These are phyloP conservation scores for Mesorhabditis belari DNA, from an alignment of 2,888 invertebrate species.

Conservation along the genomic window DNA sequence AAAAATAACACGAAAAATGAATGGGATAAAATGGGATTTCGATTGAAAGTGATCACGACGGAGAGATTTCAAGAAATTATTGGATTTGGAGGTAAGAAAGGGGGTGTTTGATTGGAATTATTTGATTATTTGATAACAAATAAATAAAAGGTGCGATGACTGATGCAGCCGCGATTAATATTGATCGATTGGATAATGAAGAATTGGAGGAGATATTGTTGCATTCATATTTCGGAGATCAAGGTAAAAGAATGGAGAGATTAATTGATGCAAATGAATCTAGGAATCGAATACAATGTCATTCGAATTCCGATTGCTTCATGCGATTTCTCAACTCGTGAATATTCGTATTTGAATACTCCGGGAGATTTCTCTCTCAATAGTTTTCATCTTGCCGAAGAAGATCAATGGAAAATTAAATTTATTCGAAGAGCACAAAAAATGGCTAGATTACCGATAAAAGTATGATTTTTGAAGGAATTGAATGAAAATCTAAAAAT, in stretches of 20 bases:
- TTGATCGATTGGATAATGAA: slow-evolving; percentile 5
- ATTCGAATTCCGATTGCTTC: slow-evolving; percentile 77
- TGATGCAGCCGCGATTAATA: slow-evolving; percentile 55
- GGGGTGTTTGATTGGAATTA: too few relatives aligned
- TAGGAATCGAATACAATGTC: slow-evolving; percentile 53
- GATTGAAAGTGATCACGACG: slow-evolving; percentile 11
- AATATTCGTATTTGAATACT: slow-evolving; percentile 73
- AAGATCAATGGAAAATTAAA: slow-evolving; percentile 63
- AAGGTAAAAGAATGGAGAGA: slow-evolving; percentile 1
- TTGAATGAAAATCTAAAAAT: too few relatives aligned
- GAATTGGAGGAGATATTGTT: slow-evolving; percentile 4
- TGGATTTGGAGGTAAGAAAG: slow-evolving; percentile 75
- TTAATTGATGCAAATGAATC: not conserved
- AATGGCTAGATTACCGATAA: not conserved
- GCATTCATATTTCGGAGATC: slow-evolving; percentile 12
- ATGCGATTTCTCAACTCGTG: slow-evolving; percentile 73
- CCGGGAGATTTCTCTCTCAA: slow-evolving; percentile 57
- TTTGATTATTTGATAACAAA: too few relatives aligned
- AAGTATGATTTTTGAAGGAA: not conserved
- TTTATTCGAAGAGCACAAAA: not conserved
- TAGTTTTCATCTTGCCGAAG: slow-evolving; percentile 64
- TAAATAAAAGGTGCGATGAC: slow-evolving; percentile 71
- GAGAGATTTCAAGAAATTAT: slow-evolving; percentile 65
- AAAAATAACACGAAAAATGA: too few relatives aligned
- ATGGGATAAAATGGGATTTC: not conserved